phyloP scores from a whole-genome alignment of 2,113 vertebrate genomes.

The Tupaia tana region DNA sequence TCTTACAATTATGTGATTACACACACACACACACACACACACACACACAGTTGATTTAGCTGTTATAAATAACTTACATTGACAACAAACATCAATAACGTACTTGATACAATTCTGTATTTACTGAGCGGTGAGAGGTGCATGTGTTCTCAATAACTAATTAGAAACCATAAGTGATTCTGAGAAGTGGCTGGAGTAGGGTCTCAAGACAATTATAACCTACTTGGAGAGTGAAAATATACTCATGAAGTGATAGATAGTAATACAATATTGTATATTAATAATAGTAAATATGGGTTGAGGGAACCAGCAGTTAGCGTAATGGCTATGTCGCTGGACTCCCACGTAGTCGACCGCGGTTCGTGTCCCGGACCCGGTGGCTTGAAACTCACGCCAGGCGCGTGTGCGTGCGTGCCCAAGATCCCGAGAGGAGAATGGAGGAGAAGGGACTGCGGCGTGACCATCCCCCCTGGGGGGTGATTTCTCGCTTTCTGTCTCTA shows the following conservation, averaged over 20 bases:
- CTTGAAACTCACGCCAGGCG: too few relatives aligned
- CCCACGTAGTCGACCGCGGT: too few relatives aligned
- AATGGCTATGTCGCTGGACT: too few relatives aligned
- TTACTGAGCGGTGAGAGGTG: neutral
- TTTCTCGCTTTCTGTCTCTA: too few relatives aligned
- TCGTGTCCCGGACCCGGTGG: too few relatives aligned
- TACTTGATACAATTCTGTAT: neutral
- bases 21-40: neutral
- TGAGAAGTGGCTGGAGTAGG: neutral
- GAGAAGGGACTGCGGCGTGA: too few relatives aligned
- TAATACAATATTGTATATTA: slow-evolving; percentile 27
- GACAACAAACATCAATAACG: slow-evolving; percentile 13
- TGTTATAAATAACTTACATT: slow-evolving; percentile 1
- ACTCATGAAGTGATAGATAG: neutral
- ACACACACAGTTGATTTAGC: neutral
- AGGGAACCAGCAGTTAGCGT: too few relatives aligned
- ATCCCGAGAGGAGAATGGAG: too few relatives aligned
- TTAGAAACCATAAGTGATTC: slow-evolving; percentile 30
- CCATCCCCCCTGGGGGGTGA: too few relatives aligned
- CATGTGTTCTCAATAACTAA: neutral
- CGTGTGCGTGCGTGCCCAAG: too few relatives aligned
- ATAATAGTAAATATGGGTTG: neutral
- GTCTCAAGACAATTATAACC: neutral
- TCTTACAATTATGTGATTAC: neutral
- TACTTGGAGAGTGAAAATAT: neutral